Base-by-base conservation (phyloP, 2,797 vertebrate genomes). In the Otolemur crassicaudatus region DNA sequence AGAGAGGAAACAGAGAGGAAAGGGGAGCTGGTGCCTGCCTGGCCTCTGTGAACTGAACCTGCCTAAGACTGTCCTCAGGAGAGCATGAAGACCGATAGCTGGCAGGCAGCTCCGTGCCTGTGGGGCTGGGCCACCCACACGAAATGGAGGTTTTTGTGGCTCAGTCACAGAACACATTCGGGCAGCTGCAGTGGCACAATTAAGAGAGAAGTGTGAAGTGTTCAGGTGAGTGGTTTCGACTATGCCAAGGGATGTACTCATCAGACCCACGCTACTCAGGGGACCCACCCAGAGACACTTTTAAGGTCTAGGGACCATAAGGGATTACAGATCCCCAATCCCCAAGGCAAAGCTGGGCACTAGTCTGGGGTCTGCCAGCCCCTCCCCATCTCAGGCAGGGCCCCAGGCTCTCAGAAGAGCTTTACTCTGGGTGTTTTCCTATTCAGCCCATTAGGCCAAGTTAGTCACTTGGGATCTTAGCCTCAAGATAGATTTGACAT, bases 1-100 rank as follows among this genome's bases (percentile, higher is more conserved):
- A 37, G 2, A 14, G 2, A 23, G 40, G 2, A n/a, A 12, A 40
- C 16, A 19, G 34, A 23, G 43, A 23, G 11, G 25, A 14, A 49
- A 43, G 7, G 4, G 49, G 27, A 25, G 5, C 8, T 2, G 1
- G 16, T 31, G 29, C 37, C 70, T 23, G 16, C 14, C 12, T 0
- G 4, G 11, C 46, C 63, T 6, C 2, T 12, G 46, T 1, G 53
- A 69, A 37, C 16, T 13, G 14, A 73, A 19, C 34, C 40, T 40
- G 56, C 27, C 75, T 20, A 34, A 80, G 40, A 19, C 7, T 43
- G 56, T 2, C 2, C 67, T 73, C 58, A 20, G 12, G 7, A 65
- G 29, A 63, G 17, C 29, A 2, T 3, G 13, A 60, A 43, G 17
- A 65, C 29, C 11, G 0, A 14, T 1, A 2, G 19, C 25, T 29